Evolutionary conservation across 2,113 vertebrate species (phyloP).

Genomic region (Mohoua ochrocephala): DNA sequence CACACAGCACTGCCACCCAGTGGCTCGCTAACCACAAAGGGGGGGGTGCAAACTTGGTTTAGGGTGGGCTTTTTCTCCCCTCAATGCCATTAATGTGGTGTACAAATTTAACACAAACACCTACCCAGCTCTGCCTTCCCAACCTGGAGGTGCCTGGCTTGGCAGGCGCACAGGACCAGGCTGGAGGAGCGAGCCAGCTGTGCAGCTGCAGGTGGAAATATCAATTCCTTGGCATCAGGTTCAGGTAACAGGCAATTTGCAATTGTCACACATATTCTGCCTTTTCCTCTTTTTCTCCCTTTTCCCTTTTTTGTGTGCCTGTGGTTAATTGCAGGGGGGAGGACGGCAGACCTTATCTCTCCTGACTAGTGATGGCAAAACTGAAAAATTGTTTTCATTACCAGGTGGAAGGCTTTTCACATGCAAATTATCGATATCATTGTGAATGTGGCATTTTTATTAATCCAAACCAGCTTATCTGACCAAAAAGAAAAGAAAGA

Average conservation of each 20-base stretch:
- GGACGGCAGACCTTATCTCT: conserved; percentile 36
- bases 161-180: not conserved
- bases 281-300: not conserved
- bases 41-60: not conserved
- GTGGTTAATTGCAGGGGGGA: conserved; percentile 22
- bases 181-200: not conserved
- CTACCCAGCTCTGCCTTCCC: not conserved
- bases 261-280: not conserved
- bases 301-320: not conserved
- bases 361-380: conserved; percentile 34
- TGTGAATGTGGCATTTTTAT: conserved; percentile 53
- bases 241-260: not conserved
- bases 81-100: not conserved
- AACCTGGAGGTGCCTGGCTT: not conserved
- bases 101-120: not conserved
- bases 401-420: conserved; percentile 48
- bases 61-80: not conserved
- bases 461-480: conserved; percentile 18
- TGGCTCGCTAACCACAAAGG: not conserved
- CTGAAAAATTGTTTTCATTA: conserved; percentile 54
- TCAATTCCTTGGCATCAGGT: not conserved
- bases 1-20: conserved; percentile 61
- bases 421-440: conserved; percentile 56
- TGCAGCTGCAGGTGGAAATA: not conserved
- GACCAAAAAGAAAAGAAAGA: not conserved